Percentiles rank a stretch among this genome's conserved stretches.
These are phyloP conservation scores for Larimichthys crocea DNA, from an alignment of 2,113 vertebrate species.

Conservation along the genomic window DNA sequence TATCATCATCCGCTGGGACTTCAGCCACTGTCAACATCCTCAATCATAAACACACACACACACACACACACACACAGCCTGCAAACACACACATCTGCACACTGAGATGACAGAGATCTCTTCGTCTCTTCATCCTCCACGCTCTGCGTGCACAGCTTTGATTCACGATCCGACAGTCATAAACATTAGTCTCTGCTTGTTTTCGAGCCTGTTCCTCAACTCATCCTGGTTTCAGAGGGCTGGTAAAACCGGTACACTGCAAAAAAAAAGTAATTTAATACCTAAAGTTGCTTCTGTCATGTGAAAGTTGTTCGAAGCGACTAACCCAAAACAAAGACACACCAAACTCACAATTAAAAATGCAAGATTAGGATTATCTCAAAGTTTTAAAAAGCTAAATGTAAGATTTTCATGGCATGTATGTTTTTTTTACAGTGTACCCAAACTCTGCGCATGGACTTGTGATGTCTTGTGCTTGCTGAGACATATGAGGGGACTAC, in stretches of 20 bases:
- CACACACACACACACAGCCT: neutral
- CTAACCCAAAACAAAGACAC: neutral
- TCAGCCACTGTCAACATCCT: constrained; percentile 40
- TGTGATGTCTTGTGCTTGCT: constrained; percentile 32
- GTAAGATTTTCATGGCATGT: neutral
- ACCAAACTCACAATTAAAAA: neutral
- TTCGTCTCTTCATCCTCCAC: neutral
- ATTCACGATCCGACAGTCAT: constrained; percentile 15
- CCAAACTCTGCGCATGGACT: constrained; percentile 11
- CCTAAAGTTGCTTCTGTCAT: neutral
- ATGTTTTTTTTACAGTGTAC: constrained; percentile 14
- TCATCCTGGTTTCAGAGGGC: neutral
- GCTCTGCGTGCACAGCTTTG: constrained; percentile 23
- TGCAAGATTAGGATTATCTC: neutral
- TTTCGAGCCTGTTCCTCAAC: neutral
- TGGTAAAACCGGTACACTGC: neutral
- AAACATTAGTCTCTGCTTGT: neutral
- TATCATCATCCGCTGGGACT: constrained; percentile 37
- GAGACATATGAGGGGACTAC: constrained; percentile 2
- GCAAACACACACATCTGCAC: neutral
- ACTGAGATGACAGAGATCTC: neutral
- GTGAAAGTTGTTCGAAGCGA: neutral
- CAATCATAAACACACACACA: constrained; percentile 24
- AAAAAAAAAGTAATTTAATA: neutral
- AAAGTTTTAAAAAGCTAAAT: neutral